Percentiles rank a stretch among this genome's conserved stretches.
These are phyloP conservation scores for Hypothenemus hampei DNA, from an alignment of 1,140 invertebrate genomes.

Conservation along the genomic window DNA sequence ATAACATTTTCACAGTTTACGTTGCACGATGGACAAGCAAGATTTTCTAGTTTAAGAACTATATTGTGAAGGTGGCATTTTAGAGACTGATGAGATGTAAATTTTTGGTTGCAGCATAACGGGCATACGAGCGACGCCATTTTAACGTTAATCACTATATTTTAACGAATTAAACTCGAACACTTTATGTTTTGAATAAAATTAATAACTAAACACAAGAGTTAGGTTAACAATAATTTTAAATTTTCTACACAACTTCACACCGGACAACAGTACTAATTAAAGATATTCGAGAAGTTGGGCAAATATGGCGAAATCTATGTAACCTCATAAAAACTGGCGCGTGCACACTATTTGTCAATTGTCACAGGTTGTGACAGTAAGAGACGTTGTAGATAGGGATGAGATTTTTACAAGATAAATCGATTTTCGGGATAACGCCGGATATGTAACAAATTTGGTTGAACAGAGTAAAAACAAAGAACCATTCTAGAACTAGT, in stretches of 20 bases:
- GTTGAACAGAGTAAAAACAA: no score
- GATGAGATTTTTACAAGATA: no score
- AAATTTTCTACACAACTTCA: conserved; percentile 36
- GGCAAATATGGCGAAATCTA: conserved; percentile 31
- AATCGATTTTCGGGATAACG: no score
- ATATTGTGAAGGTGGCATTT: conserved; percentile 57
- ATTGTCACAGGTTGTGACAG: no score
- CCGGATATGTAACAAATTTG: no score
- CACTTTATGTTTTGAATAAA: conserved; percentile 8
- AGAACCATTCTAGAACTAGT: no score
- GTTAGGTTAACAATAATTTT: conserved; percentile 16
- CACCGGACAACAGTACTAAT: conserved; percentile 17
- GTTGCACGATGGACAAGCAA: conserved; percentile 57
- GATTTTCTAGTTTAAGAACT: conserved; percentile 52
- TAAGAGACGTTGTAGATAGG: no score
- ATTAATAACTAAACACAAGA: background rate
- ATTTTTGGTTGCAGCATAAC: conserved; percentile 59
- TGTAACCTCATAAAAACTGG: no score
- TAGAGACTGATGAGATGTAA: conserved; percentile 52
- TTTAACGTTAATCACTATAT: conserved; percentile 2
- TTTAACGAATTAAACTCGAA: background rate
- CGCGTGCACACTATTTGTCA: no score
- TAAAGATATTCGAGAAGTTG: conserved; percentile 31
- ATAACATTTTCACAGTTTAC: conserved; percentile 57
- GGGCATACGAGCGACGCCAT: conserved; percentile 50